Percentiles rank a stretch among this genome's conserved stretches.
phyloP scores from a whole-genome alignment of 2,113 vertebrate genomes.

The Hydrolagus affinis region DNA sequence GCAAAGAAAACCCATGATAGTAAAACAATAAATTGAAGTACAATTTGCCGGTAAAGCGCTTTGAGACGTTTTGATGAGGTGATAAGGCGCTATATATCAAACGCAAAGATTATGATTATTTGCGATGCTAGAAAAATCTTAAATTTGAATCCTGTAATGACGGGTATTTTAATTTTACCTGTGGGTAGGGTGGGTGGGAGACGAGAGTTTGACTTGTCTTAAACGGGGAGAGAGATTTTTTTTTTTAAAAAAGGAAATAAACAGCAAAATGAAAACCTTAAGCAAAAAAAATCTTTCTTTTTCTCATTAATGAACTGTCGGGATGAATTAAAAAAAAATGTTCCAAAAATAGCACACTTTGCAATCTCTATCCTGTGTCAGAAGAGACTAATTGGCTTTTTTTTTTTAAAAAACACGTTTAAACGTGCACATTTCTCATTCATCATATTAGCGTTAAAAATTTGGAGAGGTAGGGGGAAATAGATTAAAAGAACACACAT shows the following conservation, averaged over 20 bases:
- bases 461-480: neutral
- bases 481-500: neutral
- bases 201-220: neutral
- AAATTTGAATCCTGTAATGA: neutral
- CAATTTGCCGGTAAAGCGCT: too few relatives aligned
- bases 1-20: neutral
- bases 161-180: neutral
- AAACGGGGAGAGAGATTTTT: neutral
- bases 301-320: neutral
- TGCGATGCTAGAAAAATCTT: neutral
- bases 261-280: neutral
- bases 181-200: neutral
- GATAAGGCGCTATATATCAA: too few relatives aligned
- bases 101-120: neutral
- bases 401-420: too few relatives aligned
- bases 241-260: neutral
- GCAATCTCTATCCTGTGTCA: conserved; percentile 7
- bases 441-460: conserved; percentile 16
- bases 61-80: too few relatives aligned
- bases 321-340: conserved; percentile 3
- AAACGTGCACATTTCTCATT: neutral
- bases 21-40: too few relatives aligned
- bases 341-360: neutral
- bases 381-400: neutral
- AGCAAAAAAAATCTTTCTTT: neutral